A percentile compares a stretch with the other conserved stretches of the same genome.
phyloP scores from a whole-genome alignment of 2,888 invertebrate genomes.

The Nephrotoma flavescens region DNA sequence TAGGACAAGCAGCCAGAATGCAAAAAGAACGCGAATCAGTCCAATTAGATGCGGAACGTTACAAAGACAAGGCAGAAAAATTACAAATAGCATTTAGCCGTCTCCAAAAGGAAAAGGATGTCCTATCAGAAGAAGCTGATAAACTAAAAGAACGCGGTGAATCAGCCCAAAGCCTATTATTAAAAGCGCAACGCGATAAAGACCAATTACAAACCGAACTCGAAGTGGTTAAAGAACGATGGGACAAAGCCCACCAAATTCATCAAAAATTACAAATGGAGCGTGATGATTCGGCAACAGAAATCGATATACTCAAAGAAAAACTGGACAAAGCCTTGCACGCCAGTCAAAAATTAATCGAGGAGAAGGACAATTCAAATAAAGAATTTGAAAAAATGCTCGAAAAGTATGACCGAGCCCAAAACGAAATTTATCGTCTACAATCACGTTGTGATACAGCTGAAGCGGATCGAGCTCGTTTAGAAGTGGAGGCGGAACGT shows the following conservation, averaged over 20 bases:
- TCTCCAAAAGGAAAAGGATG: constrained; percentile 78
- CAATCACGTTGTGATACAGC: constrained; percentile 78
- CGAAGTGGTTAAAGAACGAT: constrained; percentile 72
- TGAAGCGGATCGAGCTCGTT: constrained; percentile 74
- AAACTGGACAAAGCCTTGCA: constrained; percentile 79
- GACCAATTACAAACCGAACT: constrained; percentile 74
- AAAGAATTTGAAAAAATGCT: constrained; percentile 86
- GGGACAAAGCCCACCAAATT: constrained; percentile 72
- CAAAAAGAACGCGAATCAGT: constrained; percentile 82
- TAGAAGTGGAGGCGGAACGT: constrained; percentile 76
- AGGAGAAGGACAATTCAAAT: constrained; percentile 76
- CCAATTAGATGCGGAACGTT: constrained; percentile 68
- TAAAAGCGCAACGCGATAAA: constrained; percentile 69
- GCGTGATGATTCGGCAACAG: constrained; percentile 70
- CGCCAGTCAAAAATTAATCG: constrained; percentile 66
- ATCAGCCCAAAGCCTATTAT: constrained; percentile 63
- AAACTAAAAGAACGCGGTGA: constrained; percentile 71
- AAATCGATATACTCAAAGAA: constrained; percentile 75
- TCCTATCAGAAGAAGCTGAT: constrained; percentile 64
- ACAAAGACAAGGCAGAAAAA: constrained; percentile 80
- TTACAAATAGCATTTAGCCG: constrained; percentile 71
- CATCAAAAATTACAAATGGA: constrained; percentile 79
- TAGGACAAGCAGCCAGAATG: constrained; percentile 71
- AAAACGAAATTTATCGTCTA: constrained; percentile 76
- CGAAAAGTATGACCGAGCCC: constrained; percentile 84